A percentile compares a stretch with the other conserved stretches of the same genome.
Evolutionary conservation across 1,140 invertebrate genomes (phyloP).

Genomic region (Oryctes rhinoceros): DNA sequence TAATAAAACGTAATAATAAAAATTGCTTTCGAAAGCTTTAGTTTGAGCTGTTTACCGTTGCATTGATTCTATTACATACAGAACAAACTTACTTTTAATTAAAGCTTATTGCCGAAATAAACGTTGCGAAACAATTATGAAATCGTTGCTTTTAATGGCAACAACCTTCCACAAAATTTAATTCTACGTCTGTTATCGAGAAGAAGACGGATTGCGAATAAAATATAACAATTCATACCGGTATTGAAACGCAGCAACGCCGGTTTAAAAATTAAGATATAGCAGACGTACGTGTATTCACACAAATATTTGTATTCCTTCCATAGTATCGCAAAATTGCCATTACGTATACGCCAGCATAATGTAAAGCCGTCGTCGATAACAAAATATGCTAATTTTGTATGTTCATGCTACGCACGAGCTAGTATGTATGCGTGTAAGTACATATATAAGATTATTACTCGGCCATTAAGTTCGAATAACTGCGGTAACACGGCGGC

Average conservation of each 20-base stretch:
- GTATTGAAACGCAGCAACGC: not conserved
- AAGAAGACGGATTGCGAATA: not conserved
- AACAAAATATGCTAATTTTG: slow-evolving; percentile 15
- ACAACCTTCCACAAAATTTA: not conserved
- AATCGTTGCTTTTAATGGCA: not conserved
- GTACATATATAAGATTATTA: slow-evolving; percentile 6
- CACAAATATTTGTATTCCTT: not conserved
- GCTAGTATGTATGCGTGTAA: not conserved
- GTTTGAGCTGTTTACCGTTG: too few relatives aligned
- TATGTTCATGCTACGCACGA: not conserved
- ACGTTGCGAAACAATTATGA: not conserved
- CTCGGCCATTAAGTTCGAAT: not conserved
- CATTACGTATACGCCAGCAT: not conserved
- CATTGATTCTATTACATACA: not conserved
- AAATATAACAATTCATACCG: not conserved
- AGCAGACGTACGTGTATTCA: not conserved
- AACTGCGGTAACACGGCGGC: not conserved
- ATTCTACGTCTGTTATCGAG: not conserved
- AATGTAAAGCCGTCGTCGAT: not conserved
- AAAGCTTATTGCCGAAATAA: not conserved
- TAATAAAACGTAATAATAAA: too few relatives aligned
- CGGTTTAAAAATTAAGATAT: not conserved
- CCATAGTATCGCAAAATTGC: not conserved
- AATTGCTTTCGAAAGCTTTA: too few relatives aligned
- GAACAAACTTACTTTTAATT: not conserved